A percentile compares a stretch with the other conserved stretches of the same genome.
Evolutionary conservation across 2,888 invertebrate genomes (phyloP).

Genomic region (Cantharis rufa): DNA sequence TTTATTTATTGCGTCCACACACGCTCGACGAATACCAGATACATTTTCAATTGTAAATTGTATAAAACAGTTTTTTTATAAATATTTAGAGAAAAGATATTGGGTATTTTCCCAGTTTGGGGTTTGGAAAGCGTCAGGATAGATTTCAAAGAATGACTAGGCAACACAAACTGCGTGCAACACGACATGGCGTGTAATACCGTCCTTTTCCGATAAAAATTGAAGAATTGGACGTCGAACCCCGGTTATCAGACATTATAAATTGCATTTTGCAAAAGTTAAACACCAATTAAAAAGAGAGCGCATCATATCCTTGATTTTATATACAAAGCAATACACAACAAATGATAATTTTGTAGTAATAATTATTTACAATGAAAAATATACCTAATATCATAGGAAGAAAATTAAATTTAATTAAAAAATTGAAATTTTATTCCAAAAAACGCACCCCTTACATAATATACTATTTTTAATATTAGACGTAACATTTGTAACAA

Average conservation of each 20-base stretch:
- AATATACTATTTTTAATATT: neutral
- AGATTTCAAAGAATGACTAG: neutral
- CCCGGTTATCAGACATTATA: neutral
- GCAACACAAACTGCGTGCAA: neutral
- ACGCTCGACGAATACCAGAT: neutral
- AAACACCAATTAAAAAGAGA: constrained; percentile 24
- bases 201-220: neutral
- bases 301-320: constrained; percentile 22
- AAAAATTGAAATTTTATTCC: neutral
- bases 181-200: neutral
- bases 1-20: neutral
- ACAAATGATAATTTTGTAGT: neutral
- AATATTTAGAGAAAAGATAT: neutral
- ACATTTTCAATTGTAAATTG: neutral
- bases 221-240: neutral
- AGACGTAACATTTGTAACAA: neutral
- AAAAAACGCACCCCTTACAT: neutral
- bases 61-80: neutral
- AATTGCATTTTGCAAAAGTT: neutral
- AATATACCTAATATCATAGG: neutral
- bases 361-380: constrained; percentile 7
- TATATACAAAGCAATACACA: constrained; percentile 28
- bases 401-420: neutral
- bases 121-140: neutral
- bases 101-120: neutral